A percentile compares a stretch with the other conserved stretches of the same genome.
phyloP scores from a whole-genome alignment of 2,888 invertebrate species.

The Leptopterna dolabrata region DNA sequence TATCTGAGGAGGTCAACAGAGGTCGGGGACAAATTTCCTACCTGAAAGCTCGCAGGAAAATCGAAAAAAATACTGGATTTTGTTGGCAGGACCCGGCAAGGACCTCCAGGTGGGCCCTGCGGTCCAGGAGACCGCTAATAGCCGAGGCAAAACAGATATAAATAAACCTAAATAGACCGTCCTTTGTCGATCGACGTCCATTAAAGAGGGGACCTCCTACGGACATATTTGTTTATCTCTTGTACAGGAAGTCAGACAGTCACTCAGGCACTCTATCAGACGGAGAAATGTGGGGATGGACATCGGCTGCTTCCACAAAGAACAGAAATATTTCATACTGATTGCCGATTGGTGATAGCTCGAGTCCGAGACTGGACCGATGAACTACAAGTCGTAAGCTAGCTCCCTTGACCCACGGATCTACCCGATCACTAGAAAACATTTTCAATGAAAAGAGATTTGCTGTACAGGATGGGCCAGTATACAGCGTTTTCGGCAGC shows the following conservation, averaged over 20 bases:
- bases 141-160: not conserved
- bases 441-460: too few relatives aligned
- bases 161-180: not conserved
- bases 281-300: not conserved
- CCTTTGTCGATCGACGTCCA: not conserved
- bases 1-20: not conserved
- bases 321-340: not conserved
- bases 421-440: too few relatives aligned
- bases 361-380: too few relatives aligned
- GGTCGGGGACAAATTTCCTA: not conserved
- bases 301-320: not conserved
- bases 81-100: not conserved
- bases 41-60: not conserved
- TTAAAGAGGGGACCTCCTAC: not conserved
- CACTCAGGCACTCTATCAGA: not conserved
- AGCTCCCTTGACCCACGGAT: too few relatives aligned
- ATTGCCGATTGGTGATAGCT: too few relatives aligned
- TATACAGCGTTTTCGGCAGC: too few relatives aligned
- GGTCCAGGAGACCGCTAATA: not conserved
- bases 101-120: not conserved
- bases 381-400: too few relatives aligned
- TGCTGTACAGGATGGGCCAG: too few relatives aligned
- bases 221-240: not conserved
- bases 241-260: not conserved
- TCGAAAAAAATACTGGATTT: not conserved